Conservation (phyloP, 2,888 invertebrate species). For the Holacanthella duospinosa region DNA sequence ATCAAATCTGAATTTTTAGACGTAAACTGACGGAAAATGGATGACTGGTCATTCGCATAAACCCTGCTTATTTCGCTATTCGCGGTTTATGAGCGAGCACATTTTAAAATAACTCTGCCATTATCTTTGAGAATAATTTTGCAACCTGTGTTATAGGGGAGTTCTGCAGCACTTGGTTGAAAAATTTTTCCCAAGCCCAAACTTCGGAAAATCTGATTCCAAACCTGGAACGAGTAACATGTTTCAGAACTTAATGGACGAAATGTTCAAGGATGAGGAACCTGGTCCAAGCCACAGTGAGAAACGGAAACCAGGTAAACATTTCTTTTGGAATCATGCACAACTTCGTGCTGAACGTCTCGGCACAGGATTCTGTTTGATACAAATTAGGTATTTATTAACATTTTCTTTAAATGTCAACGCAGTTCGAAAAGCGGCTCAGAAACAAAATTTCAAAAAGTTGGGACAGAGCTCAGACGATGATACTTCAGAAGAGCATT, state of each 20-base stretch:
- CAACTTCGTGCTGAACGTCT: no score
- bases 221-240: conserved; percentile 22
- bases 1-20: neutral
- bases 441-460: conserved; percentile 39
- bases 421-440: conserved; percentile 51
- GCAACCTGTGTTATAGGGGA: conserved; percentile 52
- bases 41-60: no score
- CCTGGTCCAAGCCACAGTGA: conserved; percentile 40
- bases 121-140: no score
- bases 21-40: no score
- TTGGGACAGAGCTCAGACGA: conserved; percentile 40
- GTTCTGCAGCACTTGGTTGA: conserved; percentile 93
- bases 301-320: conserved; percentile 46
- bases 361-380: no score
- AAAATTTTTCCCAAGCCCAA: conserved; percentile 96
- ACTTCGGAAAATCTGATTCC: conserved; percentile 61
- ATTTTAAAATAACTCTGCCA: no score
- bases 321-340: no score
- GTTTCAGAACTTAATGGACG: conserved; percentile 36
- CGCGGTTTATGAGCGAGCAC: no score
- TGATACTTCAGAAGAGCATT: conserved; percentile 54
- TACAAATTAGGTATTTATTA: neutral
- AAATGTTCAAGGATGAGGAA: conserved; percentile 19
- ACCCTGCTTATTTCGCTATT: no score
- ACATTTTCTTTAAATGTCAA: conserved; percentile 1